Evolutionary conservation across 2,113 vertebrate genomes (phyloP), one percentile per base, ranked within the genome.

Genomic region (Pionites leucogaster): DNA sequence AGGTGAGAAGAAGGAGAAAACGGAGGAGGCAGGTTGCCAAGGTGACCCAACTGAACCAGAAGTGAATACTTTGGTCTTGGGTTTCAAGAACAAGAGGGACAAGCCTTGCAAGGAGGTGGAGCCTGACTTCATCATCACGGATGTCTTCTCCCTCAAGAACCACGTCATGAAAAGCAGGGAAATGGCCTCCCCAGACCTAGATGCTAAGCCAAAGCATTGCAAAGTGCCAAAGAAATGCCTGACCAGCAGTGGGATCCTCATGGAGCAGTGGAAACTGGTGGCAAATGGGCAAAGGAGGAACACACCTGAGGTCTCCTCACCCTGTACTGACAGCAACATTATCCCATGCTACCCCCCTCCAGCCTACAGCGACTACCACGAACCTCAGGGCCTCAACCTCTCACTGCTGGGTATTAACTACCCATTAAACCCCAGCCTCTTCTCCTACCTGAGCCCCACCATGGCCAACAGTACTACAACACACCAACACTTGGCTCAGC

Each of bases 341-440:
- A 98, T 98, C 82, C 98, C 99, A 0, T 99, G 99, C 91, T 99
- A 99, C 67, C 99, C 99, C 0, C 98, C 99, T 1, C 98, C 98
- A 8, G 94, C 98, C 69, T 98, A 98, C 20, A 79, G 98, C 0
- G 99, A 99, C 80, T 98, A 99, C 93, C 98, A 98, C 0, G 99
- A 99, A 93, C 97, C 99, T 78, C 98, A 99, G 11, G 98, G 98
- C 70, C 97, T 99, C 86, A 99, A 99, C 71, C 98, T 99, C 77
- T 99, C 99, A 1, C 93, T 99, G 74, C 98, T 99, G 22, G 99
- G 99, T 7, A 97, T 99, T 59, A 99, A 99, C 92, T 99, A 99
- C 75, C 99, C 99, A 0, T 94, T 99, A 37, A 98, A 98, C 93
- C 98, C 99, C 5, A 97, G 98, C 24, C 98, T 99, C 28, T 99